Percentiles rank a stretch among this genome's conserved stretches.
phyloP scores from a whole-genome alignment of 2,797 vertebrate genomes.

The Gadopsis marmoratus region DNA sequence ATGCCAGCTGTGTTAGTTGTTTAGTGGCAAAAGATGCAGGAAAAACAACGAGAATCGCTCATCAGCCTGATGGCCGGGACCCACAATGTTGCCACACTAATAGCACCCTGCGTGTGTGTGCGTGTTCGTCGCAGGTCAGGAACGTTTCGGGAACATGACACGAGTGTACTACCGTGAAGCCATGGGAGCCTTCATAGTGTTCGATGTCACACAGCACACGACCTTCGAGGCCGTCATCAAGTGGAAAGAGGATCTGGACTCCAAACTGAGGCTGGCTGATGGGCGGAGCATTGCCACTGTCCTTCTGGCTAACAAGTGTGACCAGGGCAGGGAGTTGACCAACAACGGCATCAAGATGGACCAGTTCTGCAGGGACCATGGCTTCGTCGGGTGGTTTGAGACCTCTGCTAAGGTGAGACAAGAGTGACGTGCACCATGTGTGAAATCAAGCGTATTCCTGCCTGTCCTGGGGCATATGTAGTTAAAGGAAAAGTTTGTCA shows the following conservation, averaged over 20 bases:
- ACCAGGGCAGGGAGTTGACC: conserved; percentile 91
- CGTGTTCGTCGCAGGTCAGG: conserved; percentile 88
- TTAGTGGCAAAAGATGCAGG: conserved; percentile 37
- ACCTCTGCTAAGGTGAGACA: conserved; percentile 95
- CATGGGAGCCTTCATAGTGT: conserved; percentile 97
- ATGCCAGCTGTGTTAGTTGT: conserved; percentile 41
- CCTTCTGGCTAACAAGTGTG: conserved; percentile 97
- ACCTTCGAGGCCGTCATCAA: conserved; percentile 97
- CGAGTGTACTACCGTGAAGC: conserved; percentile 98
- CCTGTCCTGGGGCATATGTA: too few relatives aligned
- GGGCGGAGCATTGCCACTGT: conserved; percentile 93
- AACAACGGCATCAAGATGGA: conserved; percentile 95
- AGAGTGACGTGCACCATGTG: neutral
- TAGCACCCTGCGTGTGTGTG: neutral
- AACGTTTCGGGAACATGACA: conserved; percentile 99
- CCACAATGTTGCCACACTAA: neutral
- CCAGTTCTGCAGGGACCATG: conserved; percentile 97
- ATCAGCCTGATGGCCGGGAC: conserved; percentile 9
- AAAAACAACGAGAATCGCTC: conserved; percentile 55
- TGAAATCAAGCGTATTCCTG: too few relatives aligned
- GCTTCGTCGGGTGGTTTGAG: conserved; percentile 97
- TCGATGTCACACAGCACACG: conserved; percentile 93
- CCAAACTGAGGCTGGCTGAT: conserved; percentile 93
- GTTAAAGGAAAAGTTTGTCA: neutral
- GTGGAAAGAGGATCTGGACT: conserved; percentile 99